phyloP scores from a whole-genome alignment of 2,888 invertebrate species.

The Plebejus anna region DNA sequence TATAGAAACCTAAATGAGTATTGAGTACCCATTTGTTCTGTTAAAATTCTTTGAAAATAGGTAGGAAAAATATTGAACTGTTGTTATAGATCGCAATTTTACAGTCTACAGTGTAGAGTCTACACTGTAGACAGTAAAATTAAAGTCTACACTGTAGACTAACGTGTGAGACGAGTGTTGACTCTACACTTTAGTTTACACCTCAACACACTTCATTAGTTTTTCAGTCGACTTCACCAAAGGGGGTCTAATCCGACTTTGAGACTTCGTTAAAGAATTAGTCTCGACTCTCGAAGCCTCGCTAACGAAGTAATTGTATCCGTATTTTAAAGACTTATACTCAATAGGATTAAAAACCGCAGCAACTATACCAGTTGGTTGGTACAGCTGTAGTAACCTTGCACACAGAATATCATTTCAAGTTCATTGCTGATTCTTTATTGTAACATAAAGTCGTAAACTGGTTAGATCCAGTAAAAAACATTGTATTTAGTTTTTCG shows the following conservation, averaged over 20 bases:
- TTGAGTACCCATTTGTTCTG: background rate
- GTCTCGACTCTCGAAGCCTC: background rate
- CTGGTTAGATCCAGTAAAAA: background rate
- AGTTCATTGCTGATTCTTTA: constrained; percentile 1
- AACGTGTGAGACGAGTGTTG: too few relatives aligned
- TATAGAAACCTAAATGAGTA: background rate
- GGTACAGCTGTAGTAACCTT: constrained; percentile 9
- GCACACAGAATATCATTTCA: constrained; percentile 7
- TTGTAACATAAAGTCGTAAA: constrained; percentile 6
- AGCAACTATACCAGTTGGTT: background rate
- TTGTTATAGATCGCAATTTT: too few relatives aligned
- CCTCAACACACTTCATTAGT: background rate
- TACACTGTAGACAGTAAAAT: too few relatives aligned
- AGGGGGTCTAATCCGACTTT: constrained; percentile 12
- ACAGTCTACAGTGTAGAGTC: too few relatives aligned
- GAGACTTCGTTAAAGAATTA: constrained; percentile 28
- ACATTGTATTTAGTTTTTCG: background rate
- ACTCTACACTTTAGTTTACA: background rate
- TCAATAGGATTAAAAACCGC: constrained; percentile 21
- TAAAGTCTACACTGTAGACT: too few relatives aligned
- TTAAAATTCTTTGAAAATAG: background rate
- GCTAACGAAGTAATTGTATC: constrained; percentile 2
- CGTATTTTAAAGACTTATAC: constrained; percentile 10
- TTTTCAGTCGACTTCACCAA: background rate
- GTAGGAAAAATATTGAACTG: background rate